phyloP scores from a whole-genome alignment of 2,113 vertebrate genomes.

The Otis tarda region DNA sequence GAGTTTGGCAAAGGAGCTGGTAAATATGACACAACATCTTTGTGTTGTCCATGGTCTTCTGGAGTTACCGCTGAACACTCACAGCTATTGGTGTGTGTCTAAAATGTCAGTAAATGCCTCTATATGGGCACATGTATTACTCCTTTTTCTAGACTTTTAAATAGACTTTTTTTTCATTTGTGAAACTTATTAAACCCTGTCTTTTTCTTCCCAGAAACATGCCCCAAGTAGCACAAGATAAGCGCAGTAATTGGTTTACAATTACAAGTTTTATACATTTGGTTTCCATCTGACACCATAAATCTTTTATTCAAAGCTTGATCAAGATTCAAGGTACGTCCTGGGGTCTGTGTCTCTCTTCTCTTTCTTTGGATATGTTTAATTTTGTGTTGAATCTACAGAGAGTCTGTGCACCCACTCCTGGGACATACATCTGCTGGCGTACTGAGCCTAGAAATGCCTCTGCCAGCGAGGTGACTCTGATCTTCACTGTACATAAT shows the following conservation, averaged over 20 bases:
- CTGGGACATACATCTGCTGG: background rate
- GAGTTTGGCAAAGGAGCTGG: background rate
- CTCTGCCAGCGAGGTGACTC: background rate
- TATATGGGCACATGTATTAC: background rate
- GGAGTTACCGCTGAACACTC: background rate
- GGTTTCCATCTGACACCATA: background rate
- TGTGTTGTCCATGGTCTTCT: background rate
- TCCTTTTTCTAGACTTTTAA: background rate
- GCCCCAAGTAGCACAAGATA: background rate
- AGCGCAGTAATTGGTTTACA: accelerated
- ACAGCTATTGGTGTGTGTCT: accelerated
- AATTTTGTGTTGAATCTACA: background rate
- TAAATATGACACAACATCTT: background rate
- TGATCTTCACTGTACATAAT: accelerated
- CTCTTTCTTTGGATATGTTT: background rate
- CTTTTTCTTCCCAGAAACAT: background rate
- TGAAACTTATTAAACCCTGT: background rate
- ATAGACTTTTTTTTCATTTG: no score
- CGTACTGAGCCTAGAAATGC: background rate
- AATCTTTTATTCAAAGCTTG: background rate
- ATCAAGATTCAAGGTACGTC: background rate
- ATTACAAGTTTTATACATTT: background rate
- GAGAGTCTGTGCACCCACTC: background rate
- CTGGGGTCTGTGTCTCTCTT: accelerated
- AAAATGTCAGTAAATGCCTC: background rate